Evolutionary conservation across 2,888 invertebrate species (phyloP), one percentile per base, ranked within the genome.

Genomic region (Cataglyphis cursor): DNA sequence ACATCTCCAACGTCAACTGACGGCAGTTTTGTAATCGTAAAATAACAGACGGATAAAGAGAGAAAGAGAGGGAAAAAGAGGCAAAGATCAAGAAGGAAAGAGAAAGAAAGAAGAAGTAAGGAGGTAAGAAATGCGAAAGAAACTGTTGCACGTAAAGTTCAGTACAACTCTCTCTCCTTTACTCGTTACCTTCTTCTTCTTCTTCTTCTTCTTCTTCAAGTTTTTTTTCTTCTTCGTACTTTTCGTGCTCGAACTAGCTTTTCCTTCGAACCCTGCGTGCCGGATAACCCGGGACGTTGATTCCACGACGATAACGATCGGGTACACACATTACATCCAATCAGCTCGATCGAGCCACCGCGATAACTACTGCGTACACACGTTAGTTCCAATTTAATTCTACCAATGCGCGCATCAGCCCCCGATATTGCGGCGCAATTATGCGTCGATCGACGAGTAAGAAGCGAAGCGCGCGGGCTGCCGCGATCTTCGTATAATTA

Each of bases 341-440:
- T 80, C 78, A 70, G 31, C 59, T 31, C 70, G 78, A 80, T 70
- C 78, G 78, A 80, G 44, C 59, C 70, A 44, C 78, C 44, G 35
- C 44, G 70, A 80, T 80, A 80, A 80, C 78, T 80, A 80, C 70
- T 61, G 78, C 70, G 78, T 80, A 80, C 78, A 70, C 78, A 70
- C 24, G 78, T 80, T 80, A 80, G 78, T 70, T 80, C 78, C 78
- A 80, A 80, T 70, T 80, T 80, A 70, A 80, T 80, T 80, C 70
- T 70, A 48, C 59, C 59, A 80, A 80, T 70, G 78, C 44, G 59
- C 78, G 44, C 59, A 80, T 80, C 70, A 80, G 35, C 35, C 44
- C 35, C 21, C 70, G 70, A 80, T 80, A 61, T 59, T 59, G 78
- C 44, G 31, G 18, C 24, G 44, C 70, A 59, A 70, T 80, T 80